Percentiles rank a stretch among this genome's conserved stretches.
Evolutionary conservation across 2,113 vertebrate genomes (phyloP).

Genomic region (Phylloscopus whistleri): DNA sequence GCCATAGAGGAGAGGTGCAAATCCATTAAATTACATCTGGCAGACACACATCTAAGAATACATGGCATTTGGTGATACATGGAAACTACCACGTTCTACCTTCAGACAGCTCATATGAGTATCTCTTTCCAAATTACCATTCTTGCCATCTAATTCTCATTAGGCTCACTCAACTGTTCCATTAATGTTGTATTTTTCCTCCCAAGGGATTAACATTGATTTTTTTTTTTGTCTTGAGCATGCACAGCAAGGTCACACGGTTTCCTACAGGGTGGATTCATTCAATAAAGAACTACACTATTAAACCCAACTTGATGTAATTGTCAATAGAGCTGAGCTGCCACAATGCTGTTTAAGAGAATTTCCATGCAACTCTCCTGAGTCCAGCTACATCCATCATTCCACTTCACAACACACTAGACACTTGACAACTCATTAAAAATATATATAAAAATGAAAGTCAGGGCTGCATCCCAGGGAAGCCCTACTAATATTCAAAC

Average conservation of each 20-base stretch:
- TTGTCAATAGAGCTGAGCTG: not conserved
- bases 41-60: not conserved
- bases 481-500: not conserved
- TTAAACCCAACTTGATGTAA: conserved; percentile 10
- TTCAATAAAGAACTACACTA: conserved; percentile 32
- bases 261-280: conserved; percentile 39
- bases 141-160: conserved; percentile 49
- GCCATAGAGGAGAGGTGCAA: not conserved
- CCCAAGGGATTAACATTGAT: conserved; percentile 20
- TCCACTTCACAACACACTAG: not conserved
- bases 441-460: not conserved
- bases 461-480: not conserved
- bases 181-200: conserved; percentile 28
- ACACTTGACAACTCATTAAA: conserved; percentile 28
- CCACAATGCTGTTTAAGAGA: not conserved
- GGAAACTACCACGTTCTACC: not conserved
- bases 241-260: conserved; percentile 31
- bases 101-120: not conserved
- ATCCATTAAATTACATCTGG: conserved; percentile 10
- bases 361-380: not conserved
- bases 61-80: not conserved
- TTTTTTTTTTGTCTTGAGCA: not conserved
- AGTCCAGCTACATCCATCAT: conserved; percentile 1
- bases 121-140: conserved; percentile 37
- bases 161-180: conserved; percentile 22